Evolutionary conservation across 2,888 invertebrate genomes (phyloP), one percentile per base, ranked within the genome.

Genomic region (Rhingia rostrata): DNA sequence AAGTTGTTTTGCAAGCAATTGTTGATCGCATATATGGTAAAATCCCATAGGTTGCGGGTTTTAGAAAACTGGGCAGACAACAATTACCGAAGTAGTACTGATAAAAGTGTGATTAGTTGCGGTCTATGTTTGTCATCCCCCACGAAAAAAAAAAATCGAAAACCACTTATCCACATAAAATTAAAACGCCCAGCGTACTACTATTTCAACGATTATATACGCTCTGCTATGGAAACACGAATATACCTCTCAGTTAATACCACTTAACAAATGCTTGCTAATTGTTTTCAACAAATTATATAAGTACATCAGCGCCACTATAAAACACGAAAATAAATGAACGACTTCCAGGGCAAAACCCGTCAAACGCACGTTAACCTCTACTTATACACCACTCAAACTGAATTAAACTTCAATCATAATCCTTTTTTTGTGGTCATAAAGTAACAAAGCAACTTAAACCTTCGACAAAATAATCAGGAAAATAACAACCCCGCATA

Each of bases 351-450:
- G 10, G 22, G 30, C 49, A 30, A 49, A 49, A n/a, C 2, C 4
- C 32, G 43, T 39, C 22, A 32, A 39, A 32, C 14, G 35, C 70
- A 39, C 70, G 33, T 41, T 9, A 56, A 9, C 64, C 10, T 58
- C 47, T 58, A 47, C 53, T 70, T 61, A 61, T 82, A 72, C 66
- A 67, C 63, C 56, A 39, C 67, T 67, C 61, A 73, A 78, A 79
- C 53, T 74, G 73, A 73, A 73, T 79, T 79, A 58, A 83, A 79
- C 78, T 74, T 63, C 58, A 69, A 78, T 22, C 22, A 22, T 83
- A 83, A 83, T 83, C 73, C 78, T 83, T 79, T 83, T 79, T 73
- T 69, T 73, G 78, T 47, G 67, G 63, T 63, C 79, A 79, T 73
- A 73, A 77, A 66, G 64, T 83, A 79, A 67, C 78, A 83, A 79